These are phyloP conservation scores for Scomber colias DNA, from an alignment of 2,113 vertebrate species.

Conservation along the genomic window DNA sequence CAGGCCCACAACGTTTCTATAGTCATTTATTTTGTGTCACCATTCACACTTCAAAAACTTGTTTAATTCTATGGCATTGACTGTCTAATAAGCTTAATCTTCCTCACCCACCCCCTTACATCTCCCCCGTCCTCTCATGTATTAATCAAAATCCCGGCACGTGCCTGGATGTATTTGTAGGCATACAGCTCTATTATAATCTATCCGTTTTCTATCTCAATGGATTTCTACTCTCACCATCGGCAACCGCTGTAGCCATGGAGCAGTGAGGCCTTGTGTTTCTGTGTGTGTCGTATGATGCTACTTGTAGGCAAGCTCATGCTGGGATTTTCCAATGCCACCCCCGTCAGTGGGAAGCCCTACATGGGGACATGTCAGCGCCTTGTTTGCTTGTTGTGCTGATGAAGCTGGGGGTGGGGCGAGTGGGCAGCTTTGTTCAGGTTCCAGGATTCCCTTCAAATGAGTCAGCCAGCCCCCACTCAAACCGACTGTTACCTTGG, in stretches of 20 bases:
- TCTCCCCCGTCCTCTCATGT: constrained; percentile 42
- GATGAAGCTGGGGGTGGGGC: constrained; percentile 84
- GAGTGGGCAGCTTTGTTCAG: constrained; percentile 86
- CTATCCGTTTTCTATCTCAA: constrained; percentile 24
- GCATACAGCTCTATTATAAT: constrained; percentile 48
- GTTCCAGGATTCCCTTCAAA: constrained; percentile 89
- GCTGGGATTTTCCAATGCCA: constrained; percentile 80
- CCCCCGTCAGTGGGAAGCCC: constrained; percentile 83
- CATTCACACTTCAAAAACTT: constrained; percentile 51
- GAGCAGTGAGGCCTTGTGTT: constrained; percentile 37
- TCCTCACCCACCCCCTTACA: constrained; percentile 53
- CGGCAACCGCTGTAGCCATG: constrained; percentile 35
- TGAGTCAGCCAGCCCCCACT: constrained; percentile 87
- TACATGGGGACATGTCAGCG: constrained; percentile 82
- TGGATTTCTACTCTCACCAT: constrained; percentile 15
- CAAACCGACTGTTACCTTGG: constrained; percentile 86
- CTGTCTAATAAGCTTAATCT: constrained; percentile 65
- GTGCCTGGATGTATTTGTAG: constrained; percentile 34
- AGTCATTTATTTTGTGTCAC: constrained; percentile 70
- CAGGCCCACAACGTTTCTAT: constrained; percentile 46
- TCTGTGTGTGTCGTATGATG: constrained; percentile 52
- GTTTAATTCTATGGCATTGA: constrained; percentile 57
- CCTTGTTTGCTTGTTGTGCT: constrained; percentile 85
- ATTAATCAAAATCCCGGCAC: constrained; percentile 58
- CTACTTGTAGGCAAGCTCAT: constrained; percentile 63